Evolutionary conservation across 2,113 vertebrate genomes (phyloP).

Genomic region (Callipepla californica): DNA sequence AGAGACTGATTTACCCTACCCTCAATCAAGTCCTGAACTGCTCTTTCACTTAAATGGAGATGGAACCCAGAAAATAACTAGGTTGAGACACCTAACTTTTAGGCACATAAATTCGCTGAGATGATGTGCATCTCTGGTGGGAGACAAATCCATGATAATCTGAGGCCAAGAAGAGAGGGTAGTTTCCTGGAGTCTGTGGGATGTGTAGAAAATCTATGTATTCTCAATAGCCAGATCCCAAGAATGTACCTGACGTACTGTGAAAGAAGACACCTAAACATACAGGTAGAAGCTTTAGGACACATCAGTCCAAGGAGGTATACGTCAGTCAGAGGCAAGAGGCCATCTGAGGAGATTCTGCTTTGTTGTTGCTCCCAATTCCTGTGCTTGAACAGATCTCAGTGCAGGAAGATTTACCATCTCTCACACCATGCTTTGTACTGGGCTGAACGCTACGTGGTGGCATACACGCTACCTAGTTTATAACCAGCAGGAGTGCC

Average conservation of each 20-base stretch:
- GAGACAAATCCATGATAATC: background rate
- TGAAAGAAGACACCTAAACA: background rate
- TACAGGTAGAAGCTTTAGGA: accelerated
- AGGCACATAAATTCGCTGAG: background rate
- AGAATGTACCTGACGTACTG: background rate
- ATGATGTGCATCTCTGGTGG: background rate
- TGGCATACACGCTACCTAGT: background rate
- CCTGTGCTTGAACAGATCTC: background rate
- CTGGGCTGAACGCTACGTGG: background rate
- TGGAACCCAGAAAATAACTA: background rate
- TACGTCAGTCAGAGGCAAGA: background rate
- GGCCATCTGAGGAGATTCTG: background rate
- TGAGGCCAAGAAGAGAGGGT: background rate
- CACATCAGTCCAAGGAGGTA: background rate
- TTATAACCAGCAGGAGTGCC: slow-evolving; percentile 23
- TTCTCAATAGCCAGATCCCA: background rate
- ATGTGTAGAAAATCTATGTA: background rate
- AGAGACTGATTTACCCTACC: background rate
- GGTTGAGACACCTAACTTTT: background rate
- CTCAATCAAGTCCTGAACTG: background rate
- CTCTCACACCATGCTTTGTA: background rate
- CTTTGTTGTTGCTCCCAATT: background rate
- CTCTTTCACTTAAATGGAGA: background rate
- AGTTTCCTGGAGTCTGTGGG: background rate
- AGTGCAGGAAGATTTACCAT: background rate